phyloP scores from a whole-genome alignment of 37 sponge, comb jelly and placozoan genomes.

The Oopsacas minuta region DNA sequence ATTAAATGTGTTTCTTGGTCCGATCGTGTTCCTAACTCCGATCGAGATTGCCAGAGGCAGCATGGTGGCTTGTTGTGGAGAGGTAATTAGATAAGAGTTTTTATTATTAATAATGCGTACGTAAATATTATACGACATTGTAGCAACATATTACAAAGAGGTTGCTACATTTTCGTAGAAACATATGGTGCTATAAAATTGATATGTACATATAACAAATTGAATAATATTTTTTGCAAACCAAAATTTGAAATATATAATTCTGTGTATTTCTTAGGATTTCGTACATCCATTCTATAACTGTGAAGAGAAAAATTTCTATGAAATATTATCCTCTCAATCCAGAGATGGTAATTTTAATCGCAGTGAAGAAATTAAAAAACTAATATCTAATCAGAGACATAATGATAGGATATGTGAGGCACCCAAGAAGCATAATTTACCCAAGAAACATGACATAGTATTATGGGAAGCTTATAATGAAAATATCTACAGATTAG shows the following conservation, averaged over 20 bases:
- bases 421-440: background rate
- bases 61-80: background rate
- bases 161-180: too few relatives aligned
- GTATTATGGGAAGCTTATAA: conserved; percentile 1
- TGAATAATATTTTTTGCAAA: background rate
- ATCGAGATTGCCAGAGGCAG: background rate
- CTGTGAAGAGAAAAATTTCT: background rate
- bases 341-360: background rate
- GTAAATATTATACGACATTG: too few relatives aligned
- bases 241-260: background rate
- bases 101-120: too few relatives aligned
- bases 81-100: too few relatives aligned
- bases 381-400: background rate
- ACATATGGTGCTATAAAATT: too few relatives aligned
- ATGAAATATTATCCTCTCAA: background rate
- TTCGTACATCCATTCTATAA: conserved; percentile 11
- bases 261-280: background rate
- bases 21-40: background rate
- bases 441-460: background rate
- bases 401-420: background rate
- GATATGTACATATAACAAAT: background rate
- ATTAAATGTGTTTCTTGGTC: background rate
- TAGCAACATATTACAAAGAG: too few relatives aligned
- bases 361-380: background rate
- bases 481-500: background rate